These are phyloP conservation scores for Channallabes apus DNA, from an alignment of 2,797 vertebrate genomes.

Conservation along the genomic window DNA sequence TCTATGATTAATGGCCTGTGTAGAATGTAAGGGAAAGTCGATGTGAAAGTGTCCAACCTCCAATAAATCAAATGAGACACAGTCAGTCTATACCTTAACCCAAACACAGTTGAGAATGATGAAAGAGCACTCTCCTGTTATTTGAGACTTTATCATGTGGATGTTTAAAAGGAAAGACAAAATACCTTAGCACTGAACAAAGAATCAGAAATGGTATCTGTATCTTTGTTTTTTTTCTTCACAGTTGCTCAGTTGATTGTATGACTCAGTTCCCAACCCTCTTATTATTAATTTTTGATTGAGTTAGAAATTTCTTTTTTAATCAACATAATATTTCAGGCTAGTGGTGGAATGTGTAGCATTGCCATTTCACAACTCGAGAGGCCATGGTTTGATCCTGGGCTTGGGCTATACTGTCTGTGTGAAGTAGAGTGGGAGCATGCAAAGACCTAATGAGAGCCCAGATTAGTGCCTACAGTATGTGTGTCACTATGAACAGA, in stretches of 20 bases:
- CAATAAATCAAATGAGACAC: constrained; percentile 80
- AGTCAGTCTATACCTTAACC: constrained; percentile 80
- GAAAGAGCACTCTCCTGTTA: constrained; percentile 47
- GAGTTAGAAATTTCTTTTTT: neutral
- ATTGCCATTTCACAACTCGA: neutral
- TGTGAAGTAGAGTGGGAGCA: neutral
- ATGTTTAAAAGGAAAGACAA: neutral
- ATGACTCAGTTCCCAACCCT: neutral
- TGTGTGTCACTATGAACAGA: neutral
- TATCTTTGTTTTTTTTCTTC: neutral
- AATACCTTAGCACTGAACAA: neutral
- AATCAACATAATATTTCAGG: neutral
- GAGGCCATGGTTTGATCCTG: neutral
- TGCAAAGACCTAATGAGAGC: neutral
- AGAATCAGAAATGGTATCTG: neutral
- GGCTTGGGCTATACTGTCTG: neutral
- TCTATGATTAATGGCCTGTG: constrained; percentile 80
- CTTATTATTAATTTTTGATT: neutral
- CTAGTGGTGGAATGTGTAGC: neutral
- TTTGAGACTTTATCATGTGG: constrained; percentile 25
- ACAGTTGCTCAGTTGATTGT: neutral
- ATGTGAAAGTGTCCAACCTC: constrained; percentile 83
- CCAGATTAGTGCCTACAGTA: neutral
- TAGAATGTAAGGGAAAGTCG: constrained; percentile 81
- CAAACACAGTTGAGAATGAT: constrained; percentile 80